A percentile compares a stretch with the other conserved stretches of the same genome.
These are phyloP conservation scores for Hystrix cristata DNA, from an alignment of 2,113 vertebrate species.

Conservation along the genomic window DNA sequence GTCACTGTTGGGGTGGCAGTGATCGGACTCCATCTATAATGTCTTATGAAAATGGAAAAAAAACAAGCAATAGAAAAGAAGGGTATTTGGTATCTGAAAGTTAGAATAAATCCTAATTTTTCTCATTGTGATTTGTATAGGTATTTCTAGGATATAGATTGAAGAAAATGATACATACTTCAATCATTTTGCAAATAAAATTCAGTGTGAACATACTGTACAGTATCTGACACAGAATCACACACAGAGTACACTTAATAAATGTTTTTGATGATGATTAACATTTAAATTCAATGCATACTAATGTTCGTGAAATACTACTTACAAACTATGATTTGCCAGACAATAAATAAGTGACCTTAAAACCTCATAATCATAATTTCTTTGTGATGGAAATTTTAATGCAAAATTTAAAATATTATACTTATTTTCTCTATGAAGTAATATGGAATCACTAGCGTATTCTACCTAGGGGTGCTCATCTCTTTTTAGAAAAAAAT, in stretches of 20 bases:
- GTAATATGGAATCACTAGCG: background rate
- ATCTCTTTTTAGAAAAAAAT: background rate
- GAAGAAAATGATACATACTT: background rate
- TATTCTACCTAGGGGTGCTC: background rate
- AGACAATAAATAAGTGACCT: background rate
- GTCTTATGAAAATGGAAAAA: background rate
- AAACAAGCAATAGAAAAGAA: background rate
- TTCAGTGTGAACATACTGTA: background rate
- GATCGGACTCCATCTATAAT: background rate
- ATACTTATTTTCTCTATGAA: background rate
- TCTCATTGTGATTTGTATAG: background rate
- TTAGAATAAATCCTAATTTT: background rate
- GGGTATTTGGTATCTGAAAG: background rate
- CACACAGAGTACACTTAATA: background rate
- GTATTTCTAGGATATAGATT: background rate
- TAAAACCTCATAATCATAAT: background rate
- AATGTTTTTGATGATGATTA: background rate
- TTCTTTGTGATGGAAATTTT: background rate
- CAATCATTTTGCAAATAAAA: background rate
- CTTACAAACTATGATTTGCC: background rate
- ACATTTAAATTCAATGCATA: background rate
- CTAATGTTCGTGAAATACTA: background rate
- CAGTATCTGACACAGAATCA: background rate
- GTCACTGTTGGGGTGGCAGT: background rate
- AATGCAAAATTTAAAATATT: background rate